Evolutionary conservation across 2,888 invertebrate species (phyloP).

Genomic region (Cabera pusaria): DNA sequence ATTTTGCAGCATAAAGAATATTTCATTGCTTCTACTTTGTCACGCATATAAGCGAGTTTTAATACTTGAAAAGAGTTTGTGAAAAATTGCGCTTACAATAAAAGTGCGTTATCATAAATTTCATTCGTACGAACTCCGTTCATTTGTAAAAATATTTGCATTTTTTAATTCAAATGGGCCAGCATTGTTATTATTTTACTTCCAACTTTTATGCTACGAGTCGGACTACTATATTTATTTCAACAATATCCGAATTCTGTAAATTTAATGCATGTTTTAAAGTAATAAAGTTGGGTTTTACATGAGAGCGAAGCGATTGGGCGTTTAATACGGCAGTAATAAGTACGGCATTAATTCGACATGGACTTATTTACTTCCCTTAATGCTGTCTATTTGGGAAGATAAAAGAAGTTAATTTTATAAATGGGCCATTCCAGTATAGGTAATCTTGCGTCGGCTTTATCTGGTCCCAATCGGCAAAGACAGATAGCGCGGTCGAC

Average conservation of each 20-base stretch:
- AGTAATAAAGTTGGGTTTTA: conserved; percentile 12
- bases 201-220: conserved; percentile 20
- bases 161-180: conserved; percentile 15
- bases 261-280: conserved; percentile 25
- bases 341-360: conserved; percentile 59
- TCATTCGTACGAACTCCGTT: conserved; percentile 10
- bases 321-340: conserved; percentile 54
- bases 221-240: conserved; percentile 20
- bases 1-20: conserved; percentile 65
- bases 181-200: conserved; percentile 25
- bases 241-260: conserved; percentile 24
- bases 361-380: conserved; percentile 72
- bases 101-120: conserved; percentile 15
- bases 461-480: conserved; percentile 77
- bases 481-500: conserved; percentile 81
- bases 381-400: conserved; percentile 67
- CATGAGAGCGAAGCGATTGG: conserved; percentile 31
- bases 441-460: conserved; percentile 76
- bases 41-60: conserved; percentile 57
- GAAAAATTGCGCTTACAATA: conserved; percentile 7
- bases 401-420: conserved; percentile 80
- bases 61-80: conserved; percentile 35
- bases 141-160: conserved; percentile 19
- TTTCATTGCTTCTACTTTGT: conserved; percentile 60
- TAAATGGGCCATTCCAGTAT: conserved; percentile 76